These are phyloP conservation scores for Drosophila algonquin DNA, from an alignment of 2,888 invertebrate species.

Conservation along the genomic window DNA sequence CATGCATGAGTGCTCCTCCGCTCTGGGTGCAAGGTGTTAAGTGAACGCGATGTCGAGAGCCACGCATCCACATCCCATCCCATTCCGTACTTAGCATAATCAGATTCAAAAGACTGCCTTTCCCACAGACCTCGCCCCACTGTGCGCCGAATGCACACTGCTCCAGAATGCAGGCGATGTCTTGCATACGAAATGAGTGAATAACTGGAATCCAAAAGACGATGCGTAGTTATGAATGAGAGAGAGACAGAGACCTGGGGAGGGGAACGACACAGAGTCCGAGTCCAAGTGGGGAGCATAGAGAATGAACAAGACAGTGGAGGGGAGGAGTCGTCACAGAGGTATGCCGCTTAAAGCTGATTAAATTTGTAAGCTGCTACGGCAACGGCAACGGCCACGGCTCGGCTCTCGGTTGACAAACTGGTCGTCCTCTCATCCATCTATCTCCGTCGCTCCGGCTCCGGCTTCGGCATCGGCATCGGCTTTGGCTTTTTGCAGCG, in stretches of 20 bases:
- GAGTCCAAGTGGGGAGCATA: conserved; percentile 54
- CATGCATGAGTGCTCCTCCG: conserved; percentile 64
- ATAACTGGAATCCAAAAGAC: conserved; percentile 67
- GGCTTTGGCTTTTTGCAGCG: conserved; percentile 18
- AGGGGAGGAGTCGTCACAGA: conserved; percentile 3
- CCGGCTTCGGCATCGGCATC: too few species aligned
- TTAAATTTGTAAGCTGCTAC: conserved; percentile 77
- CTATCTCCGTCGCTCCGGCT: too few species aligned
- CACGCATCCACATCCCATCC: not conserved
- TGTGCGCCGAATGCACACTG: conserved; percentile 51
- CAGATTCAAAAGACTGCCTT: conserved; percentile 16
- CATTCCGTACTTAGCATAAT: conserved; percentile 50
- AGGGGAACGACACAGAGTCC: too few species aligned
- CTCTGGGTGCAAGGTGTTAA: conserved; percentile 61
- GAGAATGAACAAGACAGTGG: conserved; percentile 6
- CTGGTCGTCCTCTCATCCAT: conserved; percentile 48
- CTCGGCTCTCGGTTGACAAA: conserved; percentile 62
- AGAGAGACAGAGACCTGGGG: not conserved
- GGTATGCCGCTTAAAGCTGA: conserved; percentile 65
- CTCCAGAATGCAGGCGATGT: conserved; percentile 62
- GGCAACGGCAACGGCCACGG: conserved; percentile 41
- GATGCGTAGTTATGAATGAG: conserved; percentile 71
- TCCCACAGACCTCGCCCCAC: conserved; percentile 48
- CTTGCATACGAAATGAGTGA: conserved; percentile 71
- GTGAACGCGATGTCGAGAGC: conserved; percentile 43